phyloP scores from a whole-genome alignment of 1,140 invertebrate genomes.

The Camponotus pennsylvanicus region DNA sequence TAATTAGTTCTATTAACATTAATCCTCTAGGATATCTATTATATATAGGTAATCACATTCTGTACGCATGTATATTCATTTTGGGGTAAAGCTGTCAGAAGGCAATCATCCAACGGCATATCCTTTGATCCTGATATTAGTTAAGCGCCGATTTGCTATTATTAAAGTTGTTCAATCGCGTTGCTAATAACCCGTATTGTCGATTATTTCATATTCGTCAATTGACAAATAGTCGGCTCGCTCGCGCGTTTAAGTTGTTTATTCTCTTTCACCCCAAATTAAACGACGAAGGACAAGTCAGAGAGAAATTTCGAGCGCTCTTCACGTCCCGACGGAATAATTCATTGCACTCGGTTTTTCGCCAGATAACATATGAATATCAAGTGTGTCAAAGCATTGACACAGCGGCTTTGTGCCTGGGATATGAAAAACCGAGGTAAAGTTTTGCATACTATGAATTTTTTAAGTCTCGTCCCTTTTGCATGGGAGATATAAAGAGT shows the following conservation, averaged over 20 bases:
- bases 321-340: constrained; percentile 25
- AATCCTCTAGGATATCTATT: constrained; percentile 29
- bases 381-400: constrained; percentile 58
- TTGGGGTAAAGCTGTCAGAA: constrained; percentile 56
- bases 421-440: constrained; percentile 38
- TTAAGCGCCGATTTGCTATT: constrained; percentile 26
- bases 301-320: constrained; percentile 22
- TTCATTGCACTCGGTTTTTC: constrained; percentile 50
- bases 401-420: constrained; percentile 53
- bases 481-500: constrained; percentile 44
- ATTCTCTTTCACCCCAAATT: constrained; percentile 2
- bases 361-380: constrained; percentile 61
- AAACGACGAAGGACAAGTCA: constrained; percentile 21
- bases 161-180: constrained; percentile 31
- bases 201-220: constrained; percentile 51
- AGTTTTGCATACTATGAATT: constrained; percentile 63
- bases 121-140: constrained; percentile 59
- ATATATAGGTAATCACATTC: background rate
- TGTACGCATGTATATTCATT: constrained; percentile 13
- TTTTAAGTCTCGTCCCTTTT: constrained; percentile 55
- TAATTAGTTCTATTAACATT: constrained; percentile 70
- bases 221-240: constrained; percentile 9
- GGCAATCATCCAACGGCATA: constrained; percentile 22
- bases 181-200: background rate
- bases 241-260: constrained; percentile 35